phyloP scores from a whole-genome alignment of 2,113 vertebrate genomes.

The Melanerpes formicivorus region DNA sequence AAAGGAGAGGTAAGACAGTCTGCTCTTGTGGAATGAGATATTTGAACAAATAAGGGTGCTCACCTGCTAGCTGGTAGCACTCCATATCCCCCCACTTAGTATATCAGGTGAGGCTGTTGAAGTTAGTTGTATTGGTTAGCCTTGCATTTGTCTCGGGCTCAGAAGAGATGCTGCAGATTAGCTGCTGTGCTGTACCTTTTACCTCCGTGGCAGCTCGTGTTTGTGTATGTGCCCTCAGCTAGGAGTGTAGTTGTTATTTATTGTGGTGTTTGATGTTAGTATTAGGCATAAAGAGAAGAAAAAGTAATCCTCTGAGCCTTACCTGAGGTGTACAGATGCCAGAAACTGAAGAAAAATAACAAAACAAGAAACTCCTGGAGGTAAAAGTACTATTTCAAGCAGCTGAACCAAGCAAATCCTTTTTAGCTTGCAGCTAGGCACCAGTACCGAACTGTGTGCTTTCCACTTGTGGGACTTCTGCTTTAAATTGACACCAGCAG shows the following conservation, averaged over 20 bases:
- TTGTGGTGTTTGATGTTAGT: neutral
- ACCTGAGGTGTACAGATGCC: neutral
- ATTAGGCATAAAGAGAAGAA: neutral
- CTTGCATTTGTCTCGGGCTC: neutral
- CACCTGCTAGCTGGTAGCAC: neutral
- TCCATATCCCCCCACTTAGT: fast-evolving
- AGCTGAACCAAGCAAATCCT: neutral
- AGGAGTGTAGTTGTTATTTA: neutral
- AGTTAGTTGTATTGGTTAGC: neutral
- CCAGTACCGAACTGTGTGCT: fast-evolving
- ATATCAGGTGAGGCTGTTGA: neutral
- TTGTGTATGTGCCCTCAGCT: neutral
- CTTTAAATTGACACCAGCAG: neutral
- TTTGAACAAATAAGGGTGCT: neutral
- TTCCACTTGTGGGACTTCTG: fast-evolving
- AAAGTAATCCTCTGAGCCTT: neutral
- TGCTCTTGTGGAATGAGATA: neutral
- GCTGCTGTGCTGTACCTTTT: neutral
- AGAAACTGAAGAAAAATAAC: neutral
- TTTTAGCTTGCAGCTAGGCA: neutral
- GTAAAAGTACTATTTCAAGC: neutral
- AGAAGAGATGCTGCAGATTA: neutral
- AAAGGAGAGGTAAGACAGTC: neutral
- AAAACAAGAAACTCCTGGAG: neutral
- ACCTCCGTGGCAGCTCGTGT: neutral